Base-by-base conservation (phyloP, 2,113 vertebrate genomes). In the Thamnophis sirtalis region DNA sequence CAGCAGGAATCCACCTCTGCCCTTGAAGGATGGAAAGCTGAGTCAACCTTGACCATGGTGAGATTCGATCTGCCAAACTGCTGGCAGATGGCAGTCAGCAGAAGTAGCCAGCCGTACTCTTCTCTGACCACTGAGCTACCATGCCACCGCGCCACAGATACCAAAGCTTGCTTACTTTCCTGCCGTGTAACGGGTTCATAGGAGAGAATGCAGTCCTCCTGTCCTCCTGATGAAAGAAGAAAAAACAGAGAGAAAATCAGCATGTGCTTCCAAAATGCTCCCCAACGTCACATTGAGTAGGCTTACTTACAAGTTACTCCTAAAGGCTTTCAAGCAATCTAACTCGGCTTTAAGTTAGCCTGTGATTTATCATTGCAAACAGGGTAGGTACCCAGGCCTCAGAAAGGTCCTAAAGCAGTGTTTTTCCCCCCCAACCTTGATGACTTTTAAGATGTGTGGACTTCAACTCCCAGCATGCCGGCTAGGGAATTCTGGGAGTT, bases 161-260 rank as follows among this genome's bases (percentile, higher is more conserved):
- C 84, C 56, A 88, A 28, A 15, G 26, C 58, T 91, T 92, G 98
- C 98, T 98, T 98, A 99, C 99, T 99, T 97, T 99, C 99, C 97
- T 99, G 99, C 90, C 98, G 98, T 92, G 98, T 97, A 95, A 99
- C 99, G 58, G 99, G 98, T 94, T 99, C 99, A 90, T 99, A 99
- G 43, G 99, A 99, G 91, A 99, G 97, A 97, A 99, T 99, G 95
- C 98, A 96, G 89, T 99, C 99, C 94, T 99, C 99, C 97, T 98
- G 99, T 95, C 98, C 98, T 96, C 99, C 99, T 99, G 97, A 91
- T 93, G 95, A 96, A 89, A 97, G 84, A 98, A 97, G 92, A 92
- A 97, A 97, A 58, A 91, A 95, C 94, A 98, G 96, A 91, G 98
- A 91, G 96, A 91, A 95, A 95, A 95, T 93, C 95, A 96, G 93